Evolutionary conservation across 2,797 vertebrate genomes (phyloP), one percentile per base, ranked within the genome.

Genomic region (Anguilla anguilla): DNA sequence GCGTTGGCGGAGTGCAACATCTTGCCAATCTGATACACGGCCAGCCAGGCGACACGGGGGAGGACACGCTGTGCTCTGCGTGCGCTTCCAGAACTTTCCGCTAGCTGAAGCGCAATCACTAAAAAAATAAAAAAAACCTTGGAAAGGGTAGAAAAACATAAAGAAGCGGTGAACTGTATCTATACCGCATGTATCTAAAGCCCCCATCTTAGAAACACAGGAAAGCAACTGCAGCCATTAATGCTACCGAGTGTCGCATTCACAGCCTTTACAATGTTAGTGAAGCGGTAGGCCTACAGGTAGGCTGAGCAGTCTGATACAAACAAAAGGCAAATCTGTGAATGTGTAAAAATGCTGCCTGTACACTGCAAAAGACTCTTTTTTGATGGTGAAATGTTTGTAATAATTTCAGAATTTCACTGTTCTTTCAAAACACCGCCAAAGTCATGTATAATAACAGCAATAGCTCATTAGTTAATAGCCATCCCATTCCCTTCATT

Each of bases 141-240:
- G 91, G 28, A 92, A 86, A 92, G 86, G 90, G 89, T 90, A 89
- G 25, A 7, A 88, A 90, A 91, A 92, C 87, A 89, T 90, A 93
- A 92, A 92, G 91, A 91, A 86, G 89, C n/a, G n/a, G 39, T 69
- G 87, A 59, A 86, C 89, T 49, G 15, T 88, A 89, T 91, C 53
- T 87, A 86, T 9, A 92, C 55, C 87, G 87, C 84, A 89, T 88
- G 43, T 84, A 55, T 28, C 91, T 91, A 67, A 85, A 89, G 86
- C 90, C 90, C 31, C 57, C 39, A 74, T 86, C 2, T n/a, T 77
- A 91, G 89, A 91, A 88, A 28, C 83, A 67, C 86, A 89, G 85
- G 7, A 77, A 79, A 55, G 89, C 93, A 93, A 93, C 92, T 93
- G 92, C n/a, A n/a, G n/a, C n/a, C n/a, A n/a, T 88, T 11, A 64